Percentiles rank a stretch among this genome's conserved stretches.
Evolutionary conservation across 2,888 invertebrate species (phyloP).

Genomic region (Noctua fimbriata): DNA sequence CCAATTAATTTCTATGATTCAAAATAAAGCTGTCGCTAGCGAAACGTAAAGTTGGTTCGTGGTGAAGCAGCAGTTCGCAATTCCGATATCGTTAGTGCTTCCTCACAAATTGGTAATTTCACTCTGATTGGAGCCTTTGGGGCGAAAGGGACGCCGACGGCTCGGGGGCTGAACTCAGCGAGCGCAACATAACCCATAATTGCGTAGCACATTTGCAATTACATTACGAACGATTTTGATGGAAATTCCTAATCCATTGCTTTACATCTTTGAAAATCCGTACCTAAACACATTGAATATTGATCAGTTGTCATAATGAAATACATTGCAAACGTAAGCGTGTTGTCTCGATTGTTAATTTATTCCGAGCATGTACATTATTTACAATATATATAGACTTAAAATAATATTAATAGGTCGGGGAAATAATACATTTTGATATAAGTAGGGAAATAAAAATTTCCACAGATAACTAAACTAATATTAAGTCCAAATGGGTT

Average conservation of each 20-base stretch:
- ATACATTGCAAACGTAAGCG: background rate
- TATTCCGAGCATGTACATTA: background rate
- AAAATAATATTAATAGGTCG: background rate
- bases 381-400: background rate
- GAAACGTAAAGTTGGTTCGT: background rate
- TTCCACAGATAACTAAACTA: no score
- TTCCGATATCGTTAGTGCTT: constrained; percentile 1
- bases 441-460: no score
- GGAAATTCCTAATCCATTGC: background rate
- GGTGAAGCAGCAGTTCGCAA: background rate
- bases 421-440: no score
- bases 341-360: background rate
- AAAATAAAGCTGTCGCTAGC: background rate
- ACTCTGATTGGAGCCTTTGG: background rate
- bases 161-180: background rate
- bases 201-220: background rate
- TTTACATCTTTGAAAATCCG: background rate
- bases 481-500: no score
- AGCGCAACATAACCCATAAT: background rate
- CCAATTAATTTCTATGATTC: background rate
- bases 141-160: background rate
- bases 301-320: background rate
- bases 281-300: background rate
- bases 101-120: constrained; percentile 13
- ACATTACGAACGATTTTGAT: background rate